These are phyloP conservation scores for Iselma pallidipennis DNA, from an alignment of 2,888 invertebrate genomes.

Conservation along the genomic window DNA sequence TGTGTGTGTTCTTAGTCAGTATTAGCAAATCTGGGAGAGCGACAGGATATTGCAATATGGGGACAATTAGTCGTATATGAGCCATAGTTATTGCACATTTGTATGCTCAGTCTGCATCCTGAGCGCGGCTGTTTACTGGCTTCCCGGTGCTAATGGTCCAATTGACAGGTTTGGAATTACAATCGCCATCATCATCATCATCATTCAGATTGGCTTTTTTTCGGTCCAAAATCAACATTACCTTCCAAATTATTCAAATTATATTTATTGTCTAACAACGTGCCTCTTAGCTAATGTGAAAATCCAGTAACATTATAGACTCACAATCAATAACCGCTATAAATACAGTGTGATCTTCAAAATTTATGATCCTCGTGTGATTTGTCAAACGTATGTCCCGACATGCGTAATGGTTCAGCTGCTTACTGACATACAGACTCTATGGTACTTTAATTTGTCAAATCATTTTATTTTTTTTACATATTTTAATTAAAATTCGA, in stretches of 20 bases:
- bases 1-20: neutral
- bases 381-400: too few species aligned
- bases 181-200: neutral
- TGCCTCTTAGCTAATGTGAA: neutral
- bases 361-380: too few species aligned
- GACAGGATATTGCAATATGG: constrained; percentile 46
- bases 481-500: too few species aligned
- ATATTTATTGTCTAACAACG: neutral
- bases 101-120: constrained; percentile 17
- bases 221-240: neutral
- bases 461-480: too few species aligned
- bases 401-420: too few species aligned
- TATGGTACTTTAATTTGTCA: too few species aligned
- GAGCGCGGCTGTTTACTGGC: constrained; percentile 24
- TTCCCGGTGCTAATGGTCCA: constrained; percentile 13
- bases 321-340: neutral
- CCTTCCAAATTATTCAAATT: neutral
- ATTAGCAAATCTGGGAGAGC: constrained; percentile 23
- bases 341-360: too few species aligned
- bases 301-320: neutral
- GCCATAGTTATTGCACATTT: constrained; percentile 33
- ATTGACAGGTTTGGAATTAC: constrained; percentile 6
- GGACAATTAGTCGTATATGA: constrained; percentile 46
- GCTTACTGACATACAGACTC: too few species aligned
- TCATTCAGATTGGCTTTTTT: neutral